Base-by-base conservation (phyloP, 2,797 vertebrate genomes). In the Macropodus opercularis region DNA sequence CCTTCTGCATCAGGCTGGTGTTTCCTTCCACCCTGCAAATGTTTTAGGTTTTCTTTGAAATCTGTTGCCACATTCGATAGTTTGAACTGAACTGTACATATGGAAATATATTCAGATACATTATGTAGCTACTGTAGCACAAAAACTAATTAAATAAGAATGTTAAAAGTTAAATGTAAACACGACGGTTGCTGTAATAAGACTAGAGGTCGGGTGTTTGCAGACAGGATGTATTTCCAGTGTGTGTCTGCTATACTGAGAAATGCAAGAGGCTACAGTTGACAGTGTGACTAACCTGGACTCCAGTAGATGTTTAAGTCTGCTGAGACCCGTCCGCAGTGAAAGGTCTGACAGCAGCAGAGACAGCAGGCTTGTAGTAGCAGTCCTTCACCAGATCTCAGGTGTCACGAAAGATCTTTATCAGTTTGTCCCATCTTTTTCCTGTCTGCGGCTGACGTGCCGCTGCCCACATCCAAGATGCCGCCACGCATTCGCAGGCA, bases 1-100 rank as follows among this genome's bases (percentile, higher is more conserved):
- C 61, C 72, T 58, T 72, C 68, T 72, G 66, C 74, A 49, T 55
- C 41, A 63, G 63, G 41, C 62, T 72, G 31, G 49, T 40, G n/a
- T 56, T 65, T 70, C 13, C 39, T 15, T 22, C 26, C 36, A 32
- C 34, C 19, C 12, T 50, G n/a, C n/a, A 12, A 24, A 59, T n/a
- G 3, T 44, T 56, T 69, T n/a, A 43, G 52, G 53, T 43, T 22
- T 55, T 67, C 65, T n/a, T 57, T 27, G 11, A 64, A 10, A 22
- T 42, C 23, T 29, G 31, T 36, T 35, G 8, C 38, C 15, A 52
- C 57, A 62, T 66, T 12, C 34, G 41, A 42, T 11, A 13, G 23
- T 52, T 32, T 32, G 14, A 32, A 14, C 6, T 14, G 13, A 32
- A 32, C 12, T 2, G 27, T 26, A 36, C 15, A 65, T 46, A 26